phyloP scores from a whole-genome alignment of 2,888 invertebrate genomes.

The Argyra leucocephala region DNA sequence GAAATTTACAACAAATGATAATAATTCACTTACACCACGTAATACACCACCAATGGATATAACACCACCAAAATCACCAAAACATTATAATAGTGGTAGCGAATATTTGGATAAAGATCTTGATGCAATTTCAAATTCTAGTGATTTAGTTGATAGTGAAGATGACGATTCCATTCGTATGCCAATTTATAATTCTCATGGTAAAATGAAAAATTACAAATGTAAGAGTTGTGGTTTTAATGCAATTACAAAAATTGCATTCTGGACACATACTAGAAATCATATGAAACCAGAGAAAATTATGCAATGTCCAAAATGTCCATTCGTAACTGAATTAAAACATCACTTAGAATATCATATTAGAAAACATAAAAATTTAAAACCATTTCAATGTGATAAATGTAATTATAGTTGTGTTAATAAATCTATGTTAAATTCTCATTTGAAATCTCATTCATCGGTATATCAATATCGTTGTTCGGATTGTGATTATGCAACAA shows the following conservation, averaged over 20 bases:
- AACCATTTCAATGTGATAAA: conserved; percentile 87
- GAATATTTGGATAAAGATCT: conserved; percentile 32
- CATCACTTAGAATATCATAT: conserved; percentile 97
- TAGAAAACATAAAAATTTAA: conserved; percentile 86
- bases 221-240: conserved; percentile 87
- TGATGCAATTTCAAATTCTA: conserved; percentile 39
- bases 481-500: conserved; percentile 91
- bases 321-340: conserved; percentile 97
- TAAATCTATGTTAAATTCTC: conserved; percentile 97
- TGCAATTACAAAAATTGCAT: conserved; percentile 78
- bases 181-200: conserved; percentile 49
- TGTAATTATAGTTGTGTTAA: conserved; percentile 91
- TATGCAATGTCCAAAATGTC: conserved; percentile 82
- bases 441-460: conserved; percentile 89
- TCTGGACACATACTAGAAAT: conserved; percentile 82
- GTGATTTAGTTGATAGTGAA: conserved; percentile 37
- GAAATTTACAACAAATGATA: conserved; percentile 8
- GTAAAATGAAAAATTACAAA: conserved; percentile 78
- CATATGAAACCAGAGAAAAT: conserved; percentile 93
- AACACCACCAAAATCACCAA: conserved; percentile 42
- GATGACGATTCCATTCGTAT: conserved; percentile 44
- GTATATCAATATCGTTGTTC: conserved; percentile 87
- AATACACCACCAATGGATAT: conserved; percentile 43
- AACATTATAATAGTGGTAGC: conserved; percentile 15
- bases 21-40: conserved; percentile 31